phyloP scores from a whole-genome alignment of 2,113 vertebrate species.

The Piprites chloris region DNA sequence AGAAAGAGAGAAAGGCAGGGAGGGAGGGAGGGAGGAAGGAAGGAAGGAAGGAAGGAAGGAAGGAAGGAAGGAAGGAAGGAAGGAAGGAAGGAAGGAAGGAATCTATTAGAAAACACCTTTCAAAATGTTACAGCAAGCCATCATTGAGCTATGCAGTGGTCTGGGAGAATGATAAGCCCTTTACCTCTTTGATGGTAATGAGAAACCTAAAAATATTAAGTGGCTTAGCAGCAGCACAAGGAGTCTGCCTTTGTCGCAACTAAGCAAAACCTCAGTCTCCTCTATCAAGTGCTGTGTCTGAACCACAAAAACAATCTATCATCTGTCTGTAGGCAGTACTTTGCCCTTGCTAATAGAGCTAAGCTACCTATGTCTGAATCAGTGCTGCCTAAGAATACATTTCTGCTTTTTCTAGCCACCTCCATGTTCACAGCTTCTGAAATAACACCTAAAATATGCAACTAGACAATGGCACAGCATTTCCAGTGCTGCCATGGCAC shows the following conservation, averaged over 20 bases:
- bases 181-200: neutral
- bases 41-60: no score
- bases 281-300: constrained; percentile 4
- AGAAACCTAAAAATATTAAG: neutral
- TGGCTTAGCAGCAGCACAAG: neutral
- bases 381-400: neutral
- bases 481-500: neutral
- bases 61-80: neutral
- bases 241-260: neutral
- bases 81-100: no score
- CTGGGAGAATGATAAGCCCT: neutral
- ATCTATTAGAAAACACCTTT: neutral
- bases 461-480: neutral
- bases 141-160: neutral
- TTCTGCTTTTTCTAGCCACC: neutral
- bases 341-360: neutral
- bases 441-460: neutral
- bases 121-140: neutral
- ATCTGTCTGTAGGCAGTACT: neutral
- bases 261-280: neutral
- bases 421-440: fast-evolving
- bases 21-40: no score
- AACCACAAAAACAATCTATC: neutral
- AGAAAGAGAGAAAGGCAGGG: no score
- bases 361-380: neutral